phyloP scores from a whole-genome alignment of 2,113 vertebrate species.

The Channa argus region DNA sequence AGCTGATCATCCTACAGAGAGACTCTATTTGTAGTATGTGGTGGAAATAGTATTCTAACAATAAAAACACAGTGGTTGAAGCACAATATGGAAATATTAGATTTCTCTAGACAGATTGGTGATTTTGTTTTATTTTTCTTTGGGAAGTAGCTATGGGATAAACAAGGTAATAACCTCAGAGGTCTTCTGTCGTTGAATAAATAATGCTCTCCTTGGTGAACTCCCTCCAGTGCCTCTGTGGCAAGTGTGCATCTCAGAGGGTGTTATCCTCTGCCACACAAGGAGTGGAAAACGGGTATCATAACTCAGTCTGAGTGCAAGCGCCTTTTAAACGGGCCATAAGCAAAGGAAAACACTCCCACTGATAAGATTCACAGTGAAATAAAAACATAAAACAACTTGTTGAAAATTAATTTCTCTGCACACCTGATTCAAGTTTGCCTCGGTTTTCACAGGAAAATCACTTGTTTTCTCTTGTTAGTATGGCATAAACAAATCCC shows the following conservation, averaged over 20 bases:
- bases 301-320: constrained; percentile 24
- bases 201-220: constrained; percentile 32
- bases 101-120: constrained; percentile 21
- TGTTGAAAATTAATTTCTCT: constrained; percentile 10
- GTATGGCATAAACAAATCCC: constrained; percentile 10
- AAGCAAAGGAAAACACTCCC: constrained; percentile 3
- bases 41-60: not conserved
- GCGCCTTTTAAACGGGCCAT: constrained; percentile 2
- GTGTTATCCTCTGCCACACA: constrained; percentile 15
- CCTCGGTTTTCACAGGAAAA: constrained; percentile 9
- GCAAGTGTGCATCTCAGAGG: constrained; percentile 20
- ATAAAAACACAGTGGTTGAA: constrained; percentile 11
- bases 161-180: constrained; percentile 50
- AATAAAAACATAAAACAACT: not conserved
- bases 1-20: not conserved
- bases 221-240: constrained; percentile 15
- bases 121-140: constrained; percentile 16
- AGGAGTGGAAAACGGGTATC: constrained; percentile 21
- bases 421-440: constrained; percentile 23
- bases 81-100: constrained; percentile 2
- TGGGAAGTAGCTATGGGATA: constrained; percentile 24
- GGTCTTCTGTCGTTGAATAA: constrained; percentile 38
- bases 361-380: not conserved
- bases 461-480: constrained; percentile 4
- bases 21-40: not conserved